These are phyloP conservation scores for Cygnus olor DNA, from an alignment of 2,797 vertebrate species.

Conservation along the genomic window DNA sequence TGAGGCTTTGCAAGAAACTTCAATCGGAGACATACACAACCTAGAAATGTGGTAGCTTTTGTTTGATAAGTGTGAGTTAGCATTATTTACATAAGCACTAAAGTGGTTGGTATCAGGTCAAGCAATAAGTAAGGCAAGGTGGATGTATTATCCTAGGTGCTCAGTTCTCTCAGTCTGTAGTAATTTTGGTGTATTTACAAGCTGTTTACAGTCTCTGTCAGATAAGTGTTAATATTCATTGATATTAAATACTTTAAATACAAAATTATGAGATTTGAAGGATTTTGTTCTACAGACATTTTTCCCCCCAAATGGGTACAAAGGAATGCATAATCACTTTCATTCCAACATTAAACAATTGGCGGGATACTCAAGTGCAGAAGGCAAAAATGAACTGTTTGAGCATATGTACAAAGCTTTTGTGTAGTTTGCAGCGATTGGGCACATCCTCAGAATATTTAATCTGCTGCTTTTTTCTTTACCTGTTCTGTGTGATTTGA, in stretches of 20 bases:
- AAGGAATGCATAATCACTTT: neutral
- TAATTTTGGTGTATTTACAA: neutral
- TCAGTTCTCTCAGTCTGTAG: neutral
- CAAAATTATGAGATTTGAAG: neutral
- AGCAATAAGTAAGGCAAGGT: neutral
- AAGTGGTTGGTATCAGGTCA: neutral
- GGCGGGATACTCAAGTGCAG: neutral
- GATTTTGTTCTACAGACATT: neutral
- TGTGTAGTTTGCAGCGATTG: neutral
- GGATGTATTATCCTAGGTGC: neutral
- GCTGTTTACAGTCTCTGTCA: neutral
- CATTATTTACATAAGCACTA: neutral
- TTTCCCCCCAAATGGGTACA: neutral
- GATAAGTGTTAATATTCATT: neutral
- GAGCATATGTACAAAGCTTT: neutral
- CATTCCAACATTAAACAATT: neutral
- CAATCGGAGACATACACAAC: neutral
- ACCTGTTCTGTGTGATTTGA: neutral
- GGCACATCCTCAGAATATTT: neutral
- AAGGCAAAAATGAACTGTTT: neutral
- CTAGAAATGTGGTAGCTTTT: neutral
- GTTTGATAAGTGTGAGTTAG: neutral
- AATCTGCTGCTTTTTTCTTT: neutral
- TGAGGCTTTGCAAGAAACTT: neutral
- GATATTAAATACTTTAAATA: neutral